Conservation (phyloP, 2,888 invertebrate genomes). For the Macropis europaea region DNA sequence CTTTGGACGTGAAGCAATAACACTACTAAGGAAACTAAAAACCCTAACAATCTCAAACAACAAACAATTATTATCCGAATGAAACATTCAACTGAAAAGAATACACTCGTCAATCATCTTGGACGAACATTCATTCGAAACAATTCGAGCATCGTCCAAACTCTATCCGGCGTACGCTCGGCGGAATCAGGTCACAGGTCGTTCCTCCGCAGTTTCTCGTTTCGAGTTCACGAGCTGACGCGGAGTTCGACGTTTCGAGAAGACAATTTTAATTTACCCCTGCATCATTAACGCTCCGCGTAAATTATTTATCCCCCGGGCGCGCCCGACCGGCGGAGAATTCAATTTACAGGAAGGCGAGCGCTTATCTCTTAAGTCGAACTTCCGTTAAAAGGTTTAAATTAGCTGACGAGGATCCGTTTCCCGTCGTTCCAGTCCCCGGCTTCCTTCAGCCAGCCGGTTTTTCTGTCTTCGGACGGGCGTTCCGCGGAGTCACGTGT, state of each 20-base stretch:
- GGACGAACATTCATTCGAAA: no score
- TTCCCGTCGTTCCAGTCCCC: background rate
- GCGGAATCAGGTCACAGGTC: no score
- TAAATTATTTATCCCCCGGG: conserved; percentile 22
- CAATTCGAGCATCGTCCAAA: background rate
- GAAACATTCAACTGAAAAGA: no score
- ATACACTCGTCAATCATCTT: no score
- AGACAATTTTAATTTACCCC: conserved; percentile 37
- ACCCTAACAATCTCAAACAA: no score
- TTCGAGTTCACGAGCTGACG: background rate
- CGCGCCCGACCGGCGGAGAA: background rate
- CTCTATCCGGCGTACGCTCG: background rate
- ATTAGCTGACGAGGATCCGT: background rate
- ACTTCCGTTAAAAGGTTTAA: conserved; percentile 9
- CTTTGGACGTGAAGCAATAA: no score
- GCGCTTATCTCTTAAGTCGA: conserved; percentile 4
- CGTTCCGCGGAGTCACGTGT: conserved; percentile 70
- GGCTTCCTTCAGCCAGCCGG: background rate
- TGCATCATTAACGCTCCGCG: conserved; percentile 21
- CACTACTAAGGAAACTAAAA: no score
- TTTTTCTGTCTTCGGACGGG: background rate
- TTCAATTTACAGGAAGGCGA: conserved; percentile 19
- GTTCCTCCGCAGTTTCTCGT: background rate
- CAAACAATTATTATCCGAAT: no score
- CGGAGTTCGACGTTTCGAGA: background rate